Evolutionary conservation across 2,113 vertebrate genomes (phyloP).

Genomic region (Neofelis nebulosa): DNA sequence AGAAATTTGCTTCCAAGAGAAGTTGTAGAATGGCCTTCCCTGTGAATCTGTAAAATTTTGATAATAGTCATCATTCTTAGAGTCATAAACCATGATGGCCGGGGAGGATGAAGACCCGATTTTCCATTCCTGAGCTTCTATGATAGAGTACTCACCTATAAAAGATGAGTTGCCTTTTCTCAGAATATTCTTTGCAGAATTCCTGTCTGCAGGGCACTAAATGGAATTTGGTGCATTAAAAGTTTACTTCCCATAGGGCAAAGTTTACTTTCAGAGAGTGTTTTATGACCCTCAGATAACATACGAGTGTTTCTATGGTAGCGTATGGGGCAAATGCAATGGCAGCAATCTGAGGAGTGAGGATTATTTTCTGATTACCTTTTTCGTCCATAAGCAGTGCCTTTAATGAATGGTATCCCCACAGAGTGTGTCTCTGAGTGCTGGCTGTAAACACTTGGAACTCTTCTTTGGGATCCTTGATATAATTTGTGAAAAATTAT

Average conservation of each 20-base stretch:
- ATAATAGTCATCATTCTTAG: constrained; percentile 71
- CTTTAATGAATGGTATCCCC: constrained; percentile 31
- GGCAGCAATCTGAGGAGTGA: constrained; percentile 16
- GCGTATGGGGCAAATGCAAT: constrained; percentile 35
- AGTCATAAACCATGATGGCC: constrained; percentile 57
- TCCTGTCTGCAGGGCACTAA: constrained; percentile 64
- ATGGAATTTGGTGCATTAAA: constrained; percentile 60
- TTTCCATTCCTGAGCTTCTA: neutral
- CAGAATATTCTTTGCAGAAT: constrained; percentile 51
- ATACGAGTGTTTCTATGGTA: neutral
- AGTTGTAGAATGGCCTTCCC: constrained; percentile 47
- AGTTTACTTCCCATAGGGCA: constrained; percentile 59
- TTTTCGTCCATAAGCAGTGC: constrained; percentile 54
- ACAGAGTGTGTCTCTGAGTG: constrained; percentile 35
- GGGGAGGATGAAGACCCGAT: constrained; percentile 30
- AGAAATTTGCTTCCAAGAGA: constrained; percentile 57
- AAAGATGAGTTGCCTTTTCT: constrained; percentile 65
- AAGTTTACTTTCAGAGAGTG: constrained; percentile 58
- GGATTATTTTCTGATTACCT: constrained; percentile 59
- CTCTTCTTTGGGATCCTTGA: constrained; percentile 57
- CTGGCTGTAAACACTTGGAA: constrained; percentile 62
- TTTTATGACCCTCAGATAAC: constrained; percentile 50
- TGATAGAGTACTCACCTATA: constrained; percentile 67
- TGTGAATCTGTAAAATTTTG: constrained; percentile 54
- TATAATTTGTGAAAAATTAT: constrained; percentile 75